Conservation (phyloP, 1,140 invertebrate genomes). For the Capitella teleta region DNA sequence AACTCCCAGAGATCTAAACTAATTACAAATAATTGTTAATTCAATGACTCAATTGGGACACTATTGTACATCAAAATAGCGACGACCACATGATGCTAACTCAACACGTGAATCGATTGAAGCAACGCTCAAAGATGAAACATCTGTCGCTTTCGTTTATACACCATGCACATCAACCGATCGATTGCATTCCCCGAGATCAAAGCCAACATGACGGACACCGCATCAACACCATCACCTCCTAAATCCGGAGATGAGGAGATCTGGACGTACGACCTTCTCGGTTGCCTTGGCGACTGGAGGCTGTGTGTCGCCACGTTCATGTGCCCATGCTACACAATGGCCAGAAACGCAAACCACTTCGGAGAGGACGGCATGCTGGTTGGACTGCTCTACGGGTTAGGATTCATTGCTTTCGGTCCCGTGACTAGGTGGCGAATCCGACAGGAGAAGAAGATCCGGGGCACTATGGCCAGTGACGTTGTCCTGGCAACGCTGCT, state of each 20-base stretch:
- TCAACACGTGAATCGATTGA: no score
- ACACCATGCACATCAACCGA: no score
- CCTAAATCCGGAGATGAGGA: background rate
- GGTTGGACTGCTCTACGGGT: background rate
- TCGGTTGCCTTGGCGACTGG: background rate
- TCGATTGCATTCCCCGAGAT: no score
- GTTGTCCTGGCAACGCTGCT: constrained; percentile 1
- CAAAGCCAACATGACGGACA: no score
- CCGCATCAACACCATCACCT: background rate
- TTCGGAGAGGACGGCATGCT: background rate
- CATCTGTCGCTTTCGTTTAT: no score
- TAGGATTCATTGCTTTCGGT: background rate
- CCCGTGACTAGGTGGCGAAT: background rate
- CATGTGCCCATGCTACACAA: background rate
- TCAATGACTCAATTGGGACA: no score
- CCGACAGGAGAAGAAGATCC: constrained; percentile 7
- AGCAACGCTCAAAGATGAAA: no score
- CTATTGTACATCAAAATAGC: no score
- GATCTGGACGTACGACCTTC: background rate
- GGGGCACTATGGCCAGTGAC: constrained; percentile 13
- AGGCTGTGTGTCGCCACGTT: background rate
- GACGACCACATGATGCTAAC: no score
- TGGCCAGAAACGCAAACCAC: background rate
- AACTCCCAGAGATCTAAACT: no score
- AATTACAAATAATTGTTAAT: no score